Conservation (phyloP, 2,797 vertebrate species). For the Knipowitschia caucasica region DNA sequence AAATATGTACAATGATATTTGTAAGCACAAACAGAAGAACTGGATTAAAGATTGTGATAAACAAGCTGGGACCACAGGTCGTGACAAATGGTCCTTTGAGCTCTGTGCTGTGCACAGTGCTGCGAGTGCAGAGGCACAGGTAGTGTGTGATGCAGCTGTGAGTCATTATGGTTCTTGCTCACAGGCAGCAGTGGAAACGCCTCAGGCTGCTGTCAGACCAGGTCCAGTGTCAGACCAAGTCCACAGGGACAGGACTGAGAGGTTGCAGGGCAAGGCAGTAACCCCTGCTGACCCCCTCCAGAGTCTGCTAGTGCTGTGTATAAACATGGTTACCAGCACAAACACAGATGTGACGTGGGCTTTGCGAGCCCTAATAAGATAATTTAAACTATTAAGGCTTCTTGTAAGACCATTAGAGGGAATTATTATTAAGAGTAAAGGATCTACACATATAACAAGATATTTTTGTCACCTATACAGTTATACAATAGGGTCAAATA, state of each 20-base stretch:
- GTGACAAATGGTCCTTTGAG: too few relatives aligned
- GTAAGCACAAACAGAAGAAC: too few relatives aligned
- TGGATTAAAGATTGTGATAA: too few relatives aligned
- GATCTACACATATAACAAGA: not conserved
- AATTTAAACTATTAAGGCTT: not conserved
- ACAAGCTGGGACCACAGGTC: too few relatives aligned
- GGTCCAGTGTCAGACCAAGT: constrained; percentile 51
- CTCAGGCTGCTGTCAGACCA: constrained; percentile 69
- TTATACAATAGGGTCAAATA: too few relatives aligned
- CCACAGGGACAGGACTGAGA: constrained; percentile 69
- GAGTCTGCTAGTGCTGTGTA: constrained; percentile 44
- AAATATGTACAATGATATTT: too few relatives aligned
- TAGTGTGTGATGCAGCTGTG: constrained; percentile 65
- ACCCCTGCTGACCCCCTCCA: constrained; percentile 62
- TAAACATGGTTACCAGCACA: constrained; percentile 24
- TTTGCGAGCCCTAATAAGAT: not conserved
- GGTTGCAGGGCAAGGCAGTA: constrained; percentile 70
- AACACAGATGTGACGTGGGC: constrained; percentile 9
- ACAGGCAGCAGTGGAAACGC: constrained; percentile 65
- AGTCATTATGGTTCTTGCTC: constrained; percentile 60
- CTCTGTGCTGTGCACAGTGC: too few relatives aligned
- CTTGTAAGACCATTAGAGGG: not conserved
- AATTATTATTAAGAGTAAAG: not conserved
- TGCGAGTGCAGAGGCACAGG: constrained; percentile 55
- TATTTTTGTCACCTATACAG: too few relatives aligned